These are phyloP conservation scores for Manis pentadactyla DNA, from an alignment of 2,797 vertebrate species.

Conservation along the genomic window DNA sequence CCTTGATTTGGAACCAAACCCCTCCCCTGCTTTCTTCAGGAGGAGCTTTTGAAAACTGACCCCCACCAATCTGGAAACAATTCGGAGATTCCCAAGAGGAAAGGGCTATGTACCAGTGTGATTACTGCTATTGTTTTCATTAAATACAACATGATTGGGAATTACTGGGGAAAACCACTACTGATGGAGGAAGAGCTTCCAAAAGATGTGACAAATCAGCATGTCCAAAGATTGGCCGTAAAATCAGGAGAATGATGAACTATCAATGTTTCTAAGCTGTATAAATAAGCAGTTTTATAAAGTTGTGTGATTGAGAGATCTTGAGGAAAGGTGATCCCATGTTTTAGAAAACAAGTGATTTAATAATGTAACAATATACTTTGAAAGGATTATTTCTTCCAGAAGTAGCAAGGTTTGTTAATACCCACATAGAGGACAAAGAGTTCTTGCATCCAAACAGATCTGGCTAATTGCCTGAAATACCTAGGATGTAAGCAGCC, in stretches of 20 bases:
- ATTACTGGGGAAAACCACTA: slow-evolving; percentile 55
- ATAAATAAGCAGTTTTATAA: slow-evolving; percentile 43
- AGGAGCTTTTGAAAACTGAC: slow-evolving; percentile 62
- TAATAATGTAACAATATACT: neutral
- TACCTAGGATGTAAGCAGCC: neutral
- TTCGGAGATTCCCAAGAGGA: slow-evolving; percentile 68
- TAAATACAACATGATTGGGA: slow-evolving; percentile 66
- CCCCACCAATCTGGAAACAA: slow-evolving; percentile 72
- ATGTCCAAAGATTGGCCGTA: slow-evolving; percentile 37
- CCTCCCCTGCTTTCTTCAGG: neutral
- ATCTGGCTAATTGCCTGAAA: neutral
- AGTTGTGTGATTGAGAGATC: slow-evolving; percentile 17
- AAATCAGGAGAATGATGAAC: slow-evolving; percentile 24
- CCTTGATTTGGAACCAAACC: slow-evolving; percentile 19
- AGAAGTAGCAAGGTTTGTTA: slow-evolving; percentile 32
- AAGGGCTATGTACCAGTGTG: slow-evolving; percentile 4
- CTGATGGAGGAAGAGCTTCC: slow-evolving; percentile 28
- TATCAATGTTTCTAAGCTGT: slow-evolving; percentile 43
- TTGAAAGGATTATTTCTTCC: neutral
- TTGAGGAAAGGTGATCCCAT: neutral
- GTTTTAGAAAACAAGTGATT: slow-evolving; percentile 48
- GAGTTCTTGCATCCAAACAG: neutral
- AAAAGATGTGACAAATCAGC: slow-evolving; percentile 67
- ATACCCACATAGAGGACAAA: neutral
- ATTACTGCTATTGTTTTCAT: slow-evolving; percentile 63